Evolutionary conservation across 2,797 vertebrate genomes (phyloP).

Genomic region (Bufotes viridis): DNA sequence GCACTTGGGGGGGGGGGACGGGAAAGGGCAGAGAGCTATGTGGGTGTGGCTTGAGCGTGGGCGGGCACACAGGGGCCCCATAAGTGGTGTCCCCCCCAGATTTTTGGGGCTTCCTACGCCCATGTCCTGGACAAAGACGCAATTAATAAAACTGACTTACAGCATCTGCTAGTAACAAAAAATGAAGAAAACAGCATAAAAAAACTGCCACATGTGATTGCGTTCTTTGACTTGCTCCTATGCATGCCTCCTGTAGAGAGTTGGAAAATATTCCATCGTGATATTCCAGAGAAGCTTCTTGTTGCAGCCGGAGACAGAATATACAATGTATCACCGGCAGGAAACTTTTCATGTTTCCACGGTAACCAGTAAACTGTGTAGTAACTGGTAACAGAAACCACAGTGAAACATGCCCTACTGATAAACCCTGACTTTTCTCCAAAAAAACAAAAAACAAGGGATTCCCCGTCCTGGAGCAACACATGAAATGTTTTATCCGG

Average conservation of each 20-base stretch:
- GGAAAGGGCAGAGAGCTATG: too few relatives aligned
- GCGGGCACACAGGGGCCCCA: too few relatives aligned
- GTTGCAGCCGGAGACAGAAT: neutral
- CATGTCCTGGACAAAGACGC: too few relatives aligned
- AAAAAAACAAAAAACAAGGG: constrained; percentile 68
- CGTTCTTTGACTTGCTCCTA: neutral
- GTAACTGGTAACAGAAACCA: constrained; percentile 22
- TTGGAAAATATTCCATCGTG: constrained; percentile 9
- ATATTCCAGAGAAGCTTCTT: neutral
- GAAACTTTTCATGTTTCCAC: constrained; percentile 27
- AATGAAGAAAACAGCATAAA: neutral
- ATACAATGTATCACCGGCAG: constrained; percentile 9
- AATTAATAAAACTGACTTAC: too few relatives aligned
- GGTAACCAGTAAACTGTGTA: neutral
- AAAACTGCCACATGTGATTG: neutral
- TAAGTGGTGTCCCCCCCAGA: too few relatives aligned
- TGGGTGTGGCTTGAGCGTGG: too few relatives aligned
- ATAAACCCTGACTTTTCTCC: constrained; percentile 77
- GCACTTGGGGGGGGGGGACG: too few relatives aligned
- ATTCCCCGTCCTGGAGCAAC: constrained; percentile 74
- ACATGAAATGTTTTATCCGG: constrained; percentile 60
- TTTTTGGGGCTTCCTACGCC: too few relatives aligned
- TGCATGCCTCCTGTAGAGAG: neutral
- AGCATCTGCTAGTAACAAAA: neutral
- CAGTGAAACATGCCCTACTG: constrained; percentile 41